Base-by-base conservation (phyloP, 2,797 vertebrate species). In the Florisuga fusca region DNA sequence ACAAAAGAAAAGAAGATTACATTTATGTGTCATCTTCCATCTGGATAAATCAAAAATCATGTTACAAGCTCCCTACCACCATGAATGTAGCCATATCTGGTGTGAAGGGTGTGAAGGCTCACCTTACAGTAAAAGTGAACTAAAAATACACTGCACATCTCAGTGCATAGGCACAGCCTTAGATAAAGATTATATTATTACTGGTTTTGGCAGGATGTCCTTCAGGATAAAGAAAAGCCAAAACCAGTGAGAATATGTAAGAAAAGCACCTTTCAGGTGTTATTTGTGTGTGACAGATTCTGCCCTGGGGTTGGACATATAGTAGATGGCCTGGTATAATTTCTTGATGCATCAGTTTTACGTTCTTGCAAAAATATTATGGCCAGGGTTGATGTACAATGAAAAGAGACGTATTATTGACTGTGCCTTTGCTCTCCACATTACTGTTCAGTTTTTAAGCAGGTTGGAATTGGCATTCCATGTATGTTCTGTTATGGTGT, bases 1-100 rank as follows among this genome's bases (percentile, higher is more conserved):
- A 85, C n/a, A 67, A 85, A 94, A 94, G 73, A 66, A 75, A 86
- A 86, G 71, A 91, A 86, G 78, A 91, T 94, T 92, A 87, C 38
- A 62, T 91, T 91, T 93, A 43, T 94, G 87, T 85, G 72, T 76
- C 75, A 71, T 85, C 61, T 87, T 89, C 64, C 17, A 85, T 85
- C 84, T 77, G 57, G 72, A 48, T 91, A 92, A 89, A 45, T 62
- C 8, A 89, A 71, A 94, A 95, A 94, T 92, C 62, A 19, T 48
- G 29, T 91, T 91, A 89, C 76, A 41, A 83, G 17, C 21, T 83
- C 53, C 12, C 71, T 63, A 45, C n/a, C 33, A 71, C 68, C 72
- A 91, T 83, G 78, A 93, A 87, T 83, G 72, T 36, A 93, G 85
- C 68, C 57, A n/a, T 33, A 69, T 57, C 48, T 93, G 38, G 61